Base-by-base conservation (phyloP, 2,888 invertebrate species). In the Nemotelus pantherinus region DNA sequence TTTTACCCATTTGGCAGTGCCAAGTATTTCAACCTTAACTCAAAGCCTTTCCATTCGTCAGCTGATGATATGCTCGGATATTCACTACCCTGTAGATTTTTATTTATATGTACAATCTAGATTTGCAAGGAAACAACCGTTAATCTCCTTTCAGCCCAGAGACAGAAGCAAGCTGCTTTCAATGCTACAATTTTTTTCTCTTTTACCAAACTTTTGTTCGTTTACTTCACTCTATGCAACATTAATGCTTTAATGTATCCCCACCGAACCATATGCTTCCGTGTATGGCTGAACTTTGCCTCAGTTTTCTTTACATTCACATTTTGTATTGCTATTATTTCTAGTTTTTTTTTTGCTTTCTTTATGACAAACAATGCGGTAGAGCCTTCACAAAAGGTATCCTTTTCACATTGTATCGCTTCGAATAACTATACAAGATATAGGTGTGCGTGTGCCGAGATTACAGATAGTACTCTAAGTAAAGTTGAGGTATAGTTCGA, bases 361-460 rank as follows among this genome's bases (percentile, higher is more conserved):
- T 68, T 68, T 68, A 68, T 68, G 50, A 68, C 67, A 68, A 68
- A 68, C 67, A 68, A 68, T 68, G 67, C 25, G 50, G 67, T 68
- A 68, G 50, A 68, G 9, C 67, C 67, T 50, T 47, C 50, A 68
- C 67, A 68, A 68, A 68, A 68, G 67, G 48, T 48, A 50, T 68
- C 67, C 67, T 68, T 68, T 68, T 60, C 25, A 25, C 25, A 25
- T 25, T 25, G 25, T 25, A 25, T 60, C 60, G 60, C 41, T 7
- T 48, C 67, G 67, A 39, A 48, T 48, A n/a, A 39, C 48, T 39
- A 9, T 25, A 25, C 25, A 25, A 25, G 25, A 25, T 25, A 25
- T 25, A 25, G 25, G 25, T 25, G 25, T 25, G 25, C 25, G 25
- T 25, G 25, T 25, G 25, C 25, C 25, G 25, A 25, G 25, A 25